Evolutionary conservation across 2,797 vertebrate species (phyloP).

Genomic region (Propithecus deckenii): DNA sequence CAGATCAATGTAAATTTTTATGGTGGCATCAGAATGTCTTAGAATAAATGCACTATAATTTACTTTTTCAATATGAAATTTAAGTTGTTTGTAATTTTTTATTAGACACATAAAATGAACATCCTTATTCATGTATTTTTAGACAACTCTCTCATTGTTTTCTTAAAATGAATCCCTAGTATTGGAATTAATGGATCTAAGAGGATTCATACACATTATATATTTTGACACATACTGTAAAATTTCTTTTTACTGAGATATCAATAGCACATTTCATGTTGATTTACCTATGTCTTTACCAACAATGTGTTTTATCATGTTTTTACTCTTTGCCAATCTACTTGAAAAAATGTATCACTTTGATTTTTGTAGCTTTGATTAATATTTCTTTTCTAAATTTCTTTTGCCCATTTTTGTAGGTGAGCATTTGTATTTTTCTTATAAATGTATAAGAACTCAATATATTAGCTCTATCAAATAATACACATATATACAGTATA

Average conservation of each 20-base stretch:
- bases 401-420: background rate
- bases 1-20: background rate
- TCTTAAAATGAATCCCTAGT: background rate
- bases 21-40: background rate
- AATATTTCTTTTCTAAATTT: constrained; percentile 41
- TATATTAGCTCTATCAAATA: background rate
- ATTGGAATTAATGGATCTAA: background rate
- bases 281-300: background rate
- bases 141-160: background rate
- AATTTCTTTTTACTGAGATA: background rate
- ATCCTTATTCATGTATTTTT: background rate
- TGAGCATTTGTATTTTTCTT: background rate
- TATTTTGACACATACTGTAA: background rate
- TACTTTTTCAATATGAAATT: background rate
- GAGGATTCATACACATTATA: background rate
- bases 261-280: background rate
- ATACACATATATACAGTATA: background rate
- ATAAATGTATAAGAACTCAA: background rate
- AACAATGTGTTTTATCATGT: background rate
- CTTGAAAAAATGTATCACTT: background rate
- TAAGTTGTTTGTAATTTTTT: constrained; percentile 10
- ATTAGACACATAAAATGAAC: background rate
- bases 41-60: background rate
- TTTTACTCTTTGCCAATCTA: background rate
- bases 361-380: background rate